phyloP scores from a whole-genome alignment of 2,888 invertebrate genomes.

The Nasonovia ribisnigri region DNA sequence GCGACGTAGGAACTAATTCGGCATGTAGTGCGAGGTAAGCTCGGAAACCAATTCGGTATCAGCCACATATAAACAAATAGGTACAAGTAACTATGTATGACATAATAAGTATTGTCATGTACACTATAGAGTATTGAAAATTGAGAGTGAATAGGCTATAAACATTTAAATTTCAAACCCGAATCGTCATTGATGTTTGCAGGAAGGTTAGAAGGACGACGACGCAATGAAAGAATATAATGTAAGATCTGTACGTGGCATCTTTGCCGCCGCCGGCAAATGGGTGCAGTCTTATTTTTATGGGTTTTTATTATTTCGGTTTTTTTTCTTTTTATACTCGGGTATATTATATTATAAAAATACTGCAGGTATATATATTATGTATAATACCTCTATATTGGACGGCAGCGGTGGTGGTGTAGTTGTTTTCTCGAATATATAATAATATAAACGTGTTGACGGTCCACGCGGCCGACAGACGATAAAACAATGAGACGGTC shows the following conservation, averaged over 20 bases:
- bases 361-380: background rate
- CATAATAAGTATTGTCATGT: background rate
- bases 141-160: background rate
- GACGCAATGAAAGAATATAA: background rate
- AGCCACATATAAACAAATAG: background rate
- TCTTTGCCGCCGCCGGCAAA: slow-evolving; percentile 53
- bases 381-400: slow-evolving; percentile 6
- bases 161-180: background rate
- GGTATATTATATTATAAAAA: slow-evolving; percentile 22
- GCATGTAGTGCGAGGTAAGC: background rate
- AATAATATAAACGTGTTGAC: slow-evolving; percentile 62
- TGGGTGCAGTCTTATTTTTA: slow-evolving; percentile 64
- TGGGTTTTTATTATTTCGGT: slow-evolving; percentile 61
- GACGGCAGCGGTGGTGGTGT: background rate
- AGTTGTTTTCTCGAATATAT: slow-evolving; percentile 48
- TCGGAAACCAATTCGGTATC: background rate
- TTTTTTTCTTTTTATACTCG: slow-evolving; percentile 38
- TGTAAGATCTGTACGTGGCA: background rate
- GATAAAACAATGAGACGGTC: slow-evolving; percentile 64
- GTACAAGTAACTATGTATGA: background rate
- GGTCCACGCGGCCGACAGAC: slow-evolving; percentile 54
- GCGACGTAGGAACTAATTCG: background rate
- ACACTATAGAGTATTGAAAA: background rate
- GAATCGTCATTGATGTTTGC: slow-evolving; percentile 1
- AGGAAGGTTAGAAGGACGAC: background rate